These are phyloP conservation scores for Tenrec ecaudatus DNA, from an alignment of 2,113 vertebrate species.

Conservation along the genomic window DNA sequence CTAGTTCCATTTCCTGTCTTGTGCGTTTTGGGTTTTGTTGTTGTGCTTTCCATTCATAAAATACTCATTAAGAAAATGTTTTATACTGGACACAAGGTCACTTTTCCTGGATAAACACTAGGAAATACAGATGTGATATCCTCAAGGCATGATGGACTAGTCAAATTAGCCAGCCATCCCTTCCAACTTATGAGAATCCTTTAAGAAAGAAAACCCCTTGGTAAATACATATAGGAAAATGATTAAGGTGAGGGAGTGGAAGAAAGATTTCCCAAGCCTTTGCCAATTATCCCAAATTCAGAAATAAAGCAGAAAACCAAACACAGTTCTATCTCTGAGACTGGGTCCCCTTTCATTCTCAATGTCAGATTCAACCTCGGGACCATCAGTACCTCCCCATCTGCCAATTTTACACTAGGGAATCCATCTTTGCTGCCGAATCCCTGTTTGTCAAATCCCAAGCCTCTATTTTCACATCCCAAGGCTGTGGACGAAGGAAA, in stretches of 20 bases:
- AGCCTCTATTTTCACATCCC: too few species aligned
- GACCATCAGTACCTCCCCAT: not conserved
- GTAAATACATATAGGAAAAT: not conserved
- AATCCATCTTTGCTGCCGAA: not conserved
- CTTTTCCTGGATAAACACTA: too few species aligned
- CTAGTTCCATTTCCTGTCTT: too few species aligned
- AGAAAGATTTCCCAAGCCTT: too few species aligned
- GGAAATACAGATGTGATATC: not conserved
- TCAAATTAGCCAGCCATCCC: rapidly evolving
- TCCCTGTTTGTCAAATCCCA: too few species aligned
- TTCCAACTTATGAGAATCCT: not conserved
- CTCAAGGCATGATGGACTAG: too few species aligned
- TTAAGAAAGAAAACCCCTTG: not conserved
- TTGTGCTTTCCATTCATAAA: not conserved
- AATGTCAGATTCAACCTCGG: too few species aligned
- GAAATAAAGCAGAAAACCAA: rapidly evolving
- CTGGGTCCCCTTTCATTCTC: too few species aligned
- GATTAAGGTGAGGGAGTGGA: not conserved
- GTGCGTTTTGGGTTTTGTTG: not conserved
- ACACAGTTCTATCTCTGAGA: not conserved
- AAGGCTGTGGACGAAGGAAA: not conserved
- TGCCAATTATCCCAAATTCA: rapidly evolving
- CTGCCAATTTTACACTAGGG: not conserved
- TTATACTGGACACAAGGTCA: not conserved
- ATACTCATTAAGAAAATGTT: not conserved